Evolutionary conservation across 1,140 invertebrate species (phyloP).

Genomic region (Antheraea pernyi): DNA sequence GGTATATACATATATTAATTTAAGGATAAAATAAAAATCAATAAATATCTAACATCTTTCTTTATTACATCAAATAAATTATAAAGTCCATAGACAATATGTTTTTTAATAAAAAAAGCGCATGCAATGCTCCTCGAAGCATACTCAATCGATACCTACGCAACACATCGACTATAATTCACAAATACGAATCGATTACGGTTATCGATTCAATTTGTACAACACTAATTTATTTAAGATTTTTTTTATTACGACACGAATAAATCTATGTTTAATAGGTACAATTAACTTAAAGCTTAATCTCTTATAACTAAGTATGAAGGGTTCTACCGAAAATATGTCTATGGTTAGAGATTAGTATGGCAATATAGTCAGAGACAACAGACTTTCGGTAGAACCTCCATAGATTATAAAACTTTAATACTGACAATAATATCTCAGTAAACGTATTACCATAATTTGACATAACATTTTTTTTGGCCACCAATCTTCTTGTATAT

Average conservation of each 20-base stretch:
- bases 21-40: conserved; percentile 31
- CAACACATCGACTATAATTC: conserved; percentile 32
- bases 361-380: no score
- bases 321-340: conserved; percentile 32
- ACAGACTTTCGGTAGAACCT: conserved; percentile 22
- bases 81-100: conserved; percentile 67
- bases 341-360: neutral
- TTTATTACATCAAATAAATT: conserved; percentile 75
- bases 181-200: neutral
- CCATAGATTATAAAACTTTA: conserved; percentile 9
- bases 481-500: no score
- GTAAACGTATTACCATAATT: no score
- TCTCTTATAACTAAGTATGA: conserved; percentile 28
- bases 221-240: conserved; percentile 6
- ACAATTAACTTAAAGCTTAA: conserved; percentile 51
- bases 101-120: conserved; percentile 55
- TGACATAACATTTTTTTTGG: no score
- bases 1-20: no score
- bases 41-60: conserved; percentile 61
- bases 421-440: conserved; percentile 5
- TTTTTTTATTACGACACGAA: conserved; percentile 2
- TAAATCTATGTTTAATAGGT: conserved; percentile 24
- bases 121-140: conserved; percentile 36
- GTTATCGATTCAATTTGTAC: neutral
- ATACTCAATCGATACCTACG: conserved; percentile 18